Evolutionary conservation across 2,797 vertebrate species (phyloP).

Genomic region (Melanotaenia boesemani): DNA sequence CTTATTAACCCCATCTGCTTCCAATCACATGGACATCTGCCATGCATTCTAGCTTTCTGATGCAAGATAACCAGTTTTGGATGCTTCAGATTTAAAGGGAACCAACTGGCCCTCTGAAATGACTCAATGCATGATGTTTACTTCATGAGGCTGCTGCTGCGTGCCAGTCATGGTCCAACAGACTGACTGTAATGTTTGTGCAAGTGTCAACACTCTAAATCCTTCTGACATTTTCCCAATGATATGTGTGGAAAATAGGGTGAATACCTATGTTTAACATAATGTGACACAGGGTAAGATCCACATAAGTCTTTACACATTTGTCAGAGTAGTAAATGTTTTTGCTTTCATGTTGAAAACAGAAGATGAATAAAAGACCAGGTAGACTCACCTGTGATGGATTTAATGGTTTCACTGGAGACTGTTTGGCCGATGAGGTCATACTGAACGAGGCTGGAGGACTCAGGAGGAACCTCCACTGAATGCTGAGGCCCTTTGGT

Average conservation of each 20-base stretch:
- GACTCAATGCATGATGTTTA: slow-evolving; percentile 27
- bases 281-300: too few relatives aligned
- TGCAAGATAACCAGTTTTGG: slow-evolving; percentile 20
- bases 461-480: slow-evolving; percentile 97
- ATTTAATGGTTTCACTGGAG: slow-evolving; percentile 95
- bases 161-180: slow-evolving; percentile 21
- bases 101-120: slow-evolving; percentile 2
- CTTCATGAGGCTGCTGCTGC: slow-evolving; percentile 23
- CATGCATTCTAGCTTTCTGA: slow-evolving; percentile 5
- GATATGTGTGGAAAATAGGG: slow-evolving; percentile 4
- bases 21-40: neutral
- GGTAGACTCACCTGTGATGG: slow-evolving; percentile 90
- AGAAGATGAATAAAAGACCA: neutral
- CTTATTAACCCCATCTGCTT: slow-evolving; percentile 16
- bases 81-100: slow-evolving; percentile 33
- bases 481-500: slow-evolving; percentile 96
- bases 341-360: too few relatives aligned
- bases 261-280: neutral
- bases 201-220: slow-evolving; percentile 18
- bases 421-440: slow-evolving; percentile 97
- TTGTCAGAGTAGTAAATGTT: neutral
- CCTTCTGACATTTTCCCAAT: neutral
- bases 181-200: slow-evolving; percentile 22
- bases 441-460: slow-evolving; percentile 98
- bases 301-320: neutral